Percentiles rank a stretch among this genome's conserved stretches.
These are phyloP conservation scores for Lutraria rhynchaena DNA, from an alignment of 1,140 invertebrate species.

Conservation along the genomic window DNA sequence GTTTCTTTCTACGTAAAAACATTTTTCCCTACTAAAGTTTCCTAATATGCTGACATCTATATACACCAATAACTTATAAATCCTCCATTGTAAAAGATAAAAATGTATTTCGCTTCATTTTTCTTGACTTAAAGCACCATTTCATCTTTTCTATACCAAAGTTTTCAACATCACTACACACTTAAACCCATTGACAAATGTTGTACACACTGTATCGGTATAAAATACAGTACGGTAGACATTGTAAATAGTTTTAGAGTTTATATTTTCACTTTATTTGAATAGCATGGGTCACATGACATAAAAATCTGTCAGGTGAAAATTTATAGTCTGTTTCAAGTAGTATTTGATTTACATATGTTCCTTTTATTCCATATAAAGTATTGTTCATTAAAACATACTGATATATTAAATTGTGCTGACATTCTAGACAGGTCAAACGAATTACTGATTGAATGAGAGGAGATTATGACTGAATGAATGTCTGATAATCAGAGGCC, in stretches of 20 bases:
- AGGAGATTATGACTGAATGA: too few species aligned
- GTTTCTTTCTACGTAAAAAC: constrained; percentile 54
- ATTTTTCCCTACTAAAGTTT: constrained; percentile 24
- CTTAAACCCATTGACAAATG: constrained; percentile 19
- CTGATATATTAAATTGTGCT: too few species aligned
- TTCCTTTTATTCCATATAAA: too few species aligned
- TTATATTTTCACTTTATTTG: too few species aligned
- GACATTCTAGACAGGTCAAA: too few species aligned
- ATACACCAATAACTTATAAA: too few species aligned
- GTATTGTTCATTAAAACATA: too few species aligned
- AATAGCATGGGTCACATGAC: not conserved
- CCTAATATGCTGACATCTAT: too few species aligned
- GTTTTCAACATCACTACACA: not conserved
- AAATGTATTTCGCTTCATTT: too few species aligned
- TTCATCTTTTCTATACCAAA: not conserved
- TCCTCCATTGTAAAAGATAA: too few species aligned
- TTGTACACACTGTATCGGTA: constrained; percentile 16
- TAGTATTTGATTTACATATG: not conserved
- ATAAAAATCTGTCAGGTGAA: constrained; percentile 34
- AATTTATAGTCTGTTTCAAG: constrained; percentile 60
- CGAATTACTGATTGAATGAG: too few species aligned
- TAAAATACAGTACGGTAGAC: not conserved
- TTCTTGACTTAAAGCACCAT: constrained; percentile 6
- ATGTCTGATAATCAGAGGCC: too few species aligned
- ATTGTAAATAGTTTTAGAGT: not conserved